Conservation (phyloP, 2,797 vertebrate genomes). For the Carapus acus region DNA sequence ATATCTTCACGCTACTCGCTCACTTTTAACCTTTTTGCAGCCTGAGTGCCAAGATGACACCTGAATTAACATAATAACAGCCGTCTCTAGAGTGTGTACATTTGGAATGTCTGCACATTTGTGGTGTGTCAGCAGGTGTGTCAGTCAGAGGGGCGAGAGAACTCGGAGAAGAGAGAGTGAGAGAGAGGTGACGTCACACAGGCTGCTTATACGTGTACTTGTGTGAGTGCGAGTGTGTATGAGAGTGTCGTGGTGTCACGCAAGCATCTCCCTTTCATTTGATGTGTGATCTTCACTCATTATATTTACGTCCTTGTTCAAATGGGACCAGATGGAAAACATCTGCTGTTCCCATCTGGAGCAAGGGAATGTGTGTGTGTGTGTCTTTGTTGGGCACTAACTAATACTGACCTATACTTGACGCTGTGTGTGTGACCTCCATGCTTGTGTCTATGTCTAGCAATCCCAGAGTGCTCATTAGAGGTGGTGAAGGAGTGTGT, state of each 20-base stretch:
- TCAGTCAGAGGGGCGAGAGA: too few relatives aligned
- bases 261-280: constrained; percentile 41
- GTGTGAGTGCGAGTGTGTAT: constrained; percentile 7
- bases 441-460: constrained; percentile 49
- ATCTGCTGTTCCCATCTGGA: constrained; percentile 63
- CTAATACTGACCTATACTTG: constrained; percentile 37
- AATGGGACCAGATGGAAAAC: constrained; percentile 65
- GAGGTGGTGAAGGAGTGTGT: constrained; percentile 30
- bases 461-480: constrained; percentile 51
- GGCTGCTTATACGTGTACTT: too few relatives aligned
- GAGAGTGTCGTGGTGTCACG: not conserved
- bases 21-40: constrained; percentile 1
- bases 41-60: constrained; percentile 2
- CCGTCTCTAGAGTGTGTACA: not conserved
- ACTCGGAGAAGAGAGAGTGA: too few relatives aligned
- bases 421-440: constrained; percentile 52
- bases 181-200: constrained; percentile 4
- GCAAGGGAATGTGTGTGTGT: constrained; percentile 23
- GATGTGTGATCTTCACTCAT: constrained; percentile 49
- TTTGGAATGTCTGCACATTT: not conserved
- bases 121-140: constrained; percentile 7
- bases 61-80: constrained; percentile 5
- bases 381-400: constrained; percentile 32
- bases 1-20: constrained; percentile 14
- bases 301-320: constrained; percentile 49